phyloP scores from a whole-genome alignment of 2,113 vertebrate species.

The Otus sunia region DNA sequence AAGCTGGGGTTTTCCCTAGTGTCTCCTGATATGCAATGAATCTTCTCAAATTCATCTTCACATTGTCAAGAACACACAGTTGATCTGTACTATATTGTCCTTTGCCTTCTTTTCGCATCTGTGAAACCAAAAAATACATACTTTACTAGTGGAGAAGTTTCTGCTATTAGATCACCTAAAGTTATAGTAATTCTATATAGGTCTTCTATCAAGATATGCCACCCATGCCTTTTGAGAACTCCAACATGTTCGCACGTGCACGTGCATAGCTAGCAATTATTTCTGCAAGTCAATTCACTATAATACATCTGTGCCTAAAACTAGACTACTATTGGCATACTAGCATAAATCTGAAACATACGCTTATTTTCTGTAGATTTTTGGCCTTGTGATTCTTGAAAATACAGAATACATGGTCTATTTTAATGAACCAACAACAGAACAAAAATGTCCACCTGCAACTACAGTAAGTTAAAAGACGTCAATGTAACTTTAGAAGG shows the following conservation, averaged over 20 bases:
- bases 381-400: not conserved
- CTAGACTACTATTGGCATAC: not conserved
- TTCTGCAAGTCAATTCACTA: not conserved
- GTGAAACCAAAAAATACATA: not conserved
- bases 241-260: rapidly evolving
- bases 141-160: not conserved
- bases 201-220: not conserved
- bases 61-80: constrained; percentile 92
- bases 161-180: not conserved
- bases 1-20: constrained; percentile 74
- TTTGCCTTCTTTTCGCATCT: constrained; percentile 93
- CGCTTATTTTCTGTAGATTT: not conserved
- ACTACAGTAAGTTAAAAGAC: not conserved
- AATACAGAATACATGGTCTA: not conserved
- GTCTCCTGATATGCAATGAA: constrained; percentile 92
- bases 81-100: constrained; percentile 86
- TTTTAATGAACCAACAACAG: not conserved
- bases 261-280: not conserved
- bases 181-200: not conserved
- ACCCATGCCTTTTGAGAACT: not conserved
- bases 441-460: not conserved
- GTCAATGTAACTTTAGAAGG: not conserved
- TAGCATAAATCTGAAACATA: not conserved
- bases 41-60: constrained; percentile 92
- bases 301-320: not conserved